These are phyloP conservation scores for Megaustenia siamemsis DNA, from an alignment of 2,888 invertebrate species.

Conservation along the genomic window DNA sequence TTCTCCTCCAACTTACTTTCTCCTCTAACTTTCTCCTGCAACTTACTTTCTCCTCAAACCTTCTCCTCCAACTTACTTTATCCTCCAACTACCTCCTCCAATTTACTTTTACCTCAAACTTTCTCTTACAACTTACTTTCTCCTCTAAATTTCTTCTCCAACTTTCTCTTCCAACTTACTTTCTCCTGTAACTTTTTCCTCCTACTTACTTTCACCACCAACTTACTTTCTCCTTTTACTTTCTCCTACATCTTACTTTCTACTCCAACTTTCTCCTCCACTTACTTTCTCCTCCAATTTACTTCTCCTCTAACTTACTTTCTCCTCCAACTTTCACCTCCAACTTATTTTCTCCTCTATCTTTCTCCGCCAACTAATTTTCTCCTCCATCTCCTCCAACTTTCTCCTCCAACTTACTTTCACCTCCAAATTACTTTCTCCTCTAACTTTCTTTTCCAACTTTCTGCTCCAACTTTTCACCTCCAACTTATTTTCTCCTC, in stretches of 20 bases:
- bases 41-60: too few relatives aligned
- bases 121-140: too few relatives aligned
- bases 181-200: neutral
- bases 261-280: neutral
- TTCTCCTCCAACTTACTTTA: too few relatives aligned
- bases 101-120: neutral
- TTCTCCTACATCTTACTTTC: too few relatives aligned
- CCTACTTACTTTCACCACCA: neutral
- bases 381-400: neutral
- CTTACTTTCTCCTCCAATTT: neutral
- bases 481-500: too few relatives aligned
- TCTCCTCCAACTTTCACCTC: conserved; percentile 31
- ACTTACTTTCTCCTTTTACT: too few relatives aligned
- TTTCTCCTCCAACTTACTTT: neutral
- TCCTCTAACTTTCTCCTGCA: too few relatives aligned
- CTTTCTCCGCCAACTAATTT: neutral
- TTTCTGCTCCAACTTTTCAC: too few relatives aligned
- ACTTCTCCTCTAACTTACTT: conserved; percentile 39
- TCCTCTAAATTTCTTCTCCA: neutral
- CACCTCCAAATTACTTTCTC: too few relatives aligned
- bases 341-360: neutral
- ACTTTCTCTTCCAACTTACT: neutral
- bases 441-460: too few relatives aligned
- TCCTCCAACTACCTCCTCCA: too few relatives aligned
- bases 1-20: too few relatives aligned